Conservation (phyloP, 2,113 vertebrate genomes). For the Hepsetus odoe region DNA sequence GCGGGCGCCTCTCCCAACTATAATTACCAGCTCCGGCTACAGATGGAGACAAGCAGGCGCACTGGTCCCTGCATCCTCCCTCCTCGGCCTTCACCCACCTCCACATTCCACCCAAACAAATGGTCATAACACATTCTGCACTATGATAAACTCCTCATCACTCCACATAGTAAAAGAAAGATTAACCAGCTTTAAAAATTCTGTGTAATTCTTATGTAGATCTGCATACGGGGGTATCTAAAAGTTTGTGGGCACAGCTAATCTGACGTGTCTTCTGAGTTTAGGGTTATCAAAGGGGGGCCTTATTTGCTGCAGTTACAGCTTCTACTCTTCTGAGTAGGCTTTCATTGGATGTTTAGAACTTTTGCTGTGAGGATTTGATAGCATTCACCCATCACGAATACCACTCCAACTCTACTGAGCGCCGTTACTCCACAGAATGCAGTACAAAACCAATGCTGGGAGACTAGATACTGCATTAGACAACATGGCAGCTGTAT, state of each 20-base stretch:
- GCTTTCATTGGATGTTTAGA: no score
- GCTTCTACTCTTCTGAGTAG: background rate
- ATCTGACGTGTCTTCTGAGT: background rate
- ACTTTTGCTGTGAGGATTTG: no score
- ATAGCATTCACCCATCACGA: no score
- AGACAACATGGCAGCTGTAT: no score
- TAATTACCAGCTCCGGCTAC: slow-evolving; percentile 91
- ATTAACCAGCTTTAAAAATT: background rate
- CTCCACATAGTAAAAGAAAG: background rate
- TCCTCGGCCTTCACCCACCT: slow-evolving; percentile 82
- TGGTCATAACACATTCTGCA: slow-evolving; percentile 27
- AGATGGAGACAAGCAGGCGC: slow-evolving; percentile 93
- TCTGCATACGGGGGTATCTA: no score
- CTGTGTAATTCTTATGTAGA: no score
- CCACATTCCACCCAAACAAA: slow-evolving; percentile 57
- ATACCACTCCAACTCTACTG: no score
- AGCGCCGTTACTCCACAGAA: background rate
- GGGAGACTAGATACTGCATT: background rate
- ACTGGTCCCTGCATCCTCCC: slow-evolving; percentile 85
- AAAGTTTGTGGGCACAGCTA: background rate
- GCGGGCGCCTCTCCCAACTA: slow-evolving; percentile 87
- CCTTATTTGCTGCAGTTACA: no score
- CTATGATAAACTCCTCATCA: slow-evolving; percentile 34
- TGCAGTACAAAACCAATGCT: background rate
- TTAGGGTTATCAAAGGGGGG: no score